A percentile compares a stretch with the other conserved stretches of the same genome.
Conservation (phyloP, 2,113 vertebrate genomes). For the Phyllopteryx taeniolatus region DNA sequence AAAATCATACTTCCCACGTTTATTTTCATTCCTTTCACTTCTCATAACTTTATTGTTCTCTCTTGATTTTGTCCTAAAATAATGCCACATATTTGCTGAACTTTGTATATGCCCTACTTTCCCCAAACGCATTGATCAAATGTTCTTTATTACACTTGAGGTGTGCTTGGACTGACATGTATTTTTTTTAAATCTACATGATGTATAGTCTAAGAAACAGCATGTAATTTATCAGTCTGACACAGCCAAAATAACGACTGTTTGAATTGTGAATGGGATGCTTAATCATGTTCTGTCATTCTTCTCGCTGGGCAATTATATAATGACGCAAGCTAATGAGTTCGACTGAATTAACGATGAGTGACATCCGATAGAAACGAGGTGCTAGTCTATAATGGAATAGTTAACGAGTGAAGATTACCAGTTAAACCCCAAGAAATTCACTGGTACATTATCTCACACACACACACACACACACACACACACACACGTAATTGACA, state of each 20-base stretch:
- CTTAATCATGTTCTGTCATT: slow-evolving; percentile 60
- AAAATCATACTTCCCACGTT: too few relatives aligned
- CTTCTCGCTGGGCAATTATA: slow-evolving; percentile 65
- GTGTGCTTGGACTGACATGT: not conserved
- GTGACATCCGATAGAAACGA: slow-evolving; percentile 60
- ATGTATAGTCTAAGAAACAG: not conserved
- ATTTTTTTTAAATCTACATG: not conserved
- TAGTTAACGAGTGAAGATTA: slow-evolving; percentile 58
- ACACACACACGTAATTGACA: not conserved
- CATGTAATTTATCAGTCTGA: slow-evolving; percentile 15
- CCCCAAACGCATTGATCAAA: slow-evolving; percentile 7
- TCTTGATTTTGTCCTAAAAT: not conserved
- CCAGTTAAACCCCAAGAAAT: slow-evolving; percentile 26
- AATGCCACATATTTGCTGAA: slow-evolving; percentile 6
- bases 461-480: not conserved
- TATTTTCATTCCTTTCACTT: not conserved
- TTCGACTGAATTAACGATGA: slow-evolving; percentile 63
- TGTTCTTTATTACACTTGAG: slow-evolving; percentile 4
- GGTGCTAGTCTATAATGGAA: slow-evolving; percentile 52
- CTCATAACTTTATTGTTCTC: not conserved
- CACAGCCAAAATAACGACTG: slow-evolving; percentile 39
- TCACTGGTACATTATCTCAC: not conserved
- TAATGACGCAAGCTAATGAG: slow-evolving; percentile 66
- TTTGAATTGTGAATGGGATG: slow-evolving; percentile 46
- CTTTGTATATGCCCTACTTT: not conserved